Percentiles rank a stretch among this genome's conserved stretches.
These are phyloP conservation scores for Motacilla alba DNA, from an alignment of 2,113 vertebrate genomes.

Conservation along the genomic window DNA sequence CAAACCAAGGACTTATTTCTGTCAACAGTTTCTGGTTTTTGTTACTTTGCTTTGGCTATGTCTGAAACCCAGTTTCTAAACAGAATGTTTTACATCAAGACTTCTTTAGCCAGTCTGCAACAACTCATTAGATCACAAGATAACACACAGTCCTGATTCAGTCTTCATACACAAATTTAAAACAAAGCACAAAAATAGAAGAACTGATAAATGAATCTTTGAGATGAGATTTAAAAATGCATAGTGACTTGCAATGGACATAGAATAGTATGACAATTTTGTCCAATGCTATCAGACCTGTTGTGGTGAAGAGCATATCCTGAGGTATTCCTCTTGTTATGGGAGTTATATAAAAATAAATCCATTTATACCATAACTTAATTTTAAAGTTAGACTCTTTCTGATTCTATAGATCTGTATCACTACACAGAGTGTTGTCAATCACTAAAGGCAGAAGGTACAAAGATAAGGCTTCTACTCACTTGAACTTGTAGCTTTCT, in stretches of 20 bases:
- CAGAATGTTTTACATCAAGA: neutral
- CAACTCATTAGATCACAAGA: neutral
- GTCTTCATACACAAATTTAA: neutral
- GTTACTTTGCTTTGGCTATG: neutral
- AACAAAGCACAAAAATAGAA: neutral
- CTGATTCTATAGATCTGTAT: neutral
- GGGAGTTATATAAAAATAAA: neutral
- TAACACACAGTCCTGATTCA: neutral
- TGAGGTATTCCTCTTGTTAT: neutral
- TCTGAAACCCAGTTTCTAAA: neutral
- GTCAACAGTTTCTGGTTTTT: neutral
- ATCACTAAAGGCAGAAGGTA: neutral
- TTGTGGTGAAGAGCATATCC: neutral
- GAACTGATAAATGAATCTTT: neutral
- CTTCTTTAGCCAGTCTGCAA: neutral
- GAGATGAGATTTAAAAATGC: neutral
- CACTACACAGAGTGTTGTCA: neutral
- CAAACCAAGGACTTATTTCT: neutral
- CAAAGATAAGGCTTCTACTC: neutral
- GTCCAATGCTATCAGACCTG: neutral
- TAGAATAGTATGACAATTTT: neutral
- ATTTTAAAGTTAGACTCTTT: neutral
- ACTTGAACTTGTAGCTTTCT: constrained; percentile 93
- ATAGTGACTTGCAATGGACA: neutral
- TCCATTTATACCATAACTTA: neutral